Evolutionary conservation across 2,113 vertebrate genomes (phyloP).

Genomic region (Calypte anna): DNA sequence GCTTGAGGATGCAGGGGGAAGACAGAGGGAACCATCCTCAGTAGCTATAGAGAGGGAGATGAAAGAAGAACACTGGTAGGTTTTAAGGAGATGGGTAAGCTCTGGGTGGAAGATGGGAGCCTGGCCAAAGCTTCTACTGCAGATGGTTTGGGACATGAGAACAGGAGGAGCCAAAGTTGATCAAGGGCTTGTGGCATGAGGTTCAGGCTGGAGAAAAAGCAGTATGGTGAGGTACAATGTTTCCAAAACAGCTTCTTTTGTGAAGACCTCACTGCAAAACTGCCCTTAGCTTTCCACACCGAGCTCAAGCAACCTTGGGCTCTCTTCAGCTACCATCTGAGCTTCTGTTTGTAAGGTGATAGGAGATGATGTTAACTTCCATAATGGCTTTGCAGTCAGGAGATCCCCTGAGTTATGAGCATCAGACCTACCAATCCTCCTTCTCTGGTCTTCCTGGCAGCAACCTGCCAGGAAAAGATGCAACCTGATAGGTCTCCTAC

Average conservation of each 20-base stretch:
- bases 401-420: not conserved
- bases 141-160: not conserved
- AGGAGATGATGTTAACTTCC: not conserved
- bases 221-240: not conserved
- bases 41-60: not conserved
- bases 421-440: not conserved
- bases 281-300: not conserved
- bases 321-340: not conserved
- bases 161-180: not conserved
- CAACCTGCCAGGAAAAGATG: not conserved
- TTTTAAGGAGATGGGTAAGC: not conserved
- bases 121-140: not conserved
- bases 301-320: not conserved
- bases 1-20: not conserved
- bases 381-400: not conserved
- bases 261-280: not conserved
- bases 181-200: not conserved
- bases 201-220: not conserved
- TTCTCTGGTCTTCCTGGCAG: not conserved
- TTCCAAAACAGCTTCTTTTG: not conserved
- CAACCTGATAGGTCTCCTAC: not conserved
- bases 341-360: slow-evolving; percentile 10
- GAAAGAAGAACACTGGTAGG: not conserved
- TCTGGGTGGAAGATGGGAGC: not conserved
- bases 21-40: not conserved